Conservation (phyloP, 1,140 invertebrate genomes). For the Drosophila punjabiensis region DNA sequence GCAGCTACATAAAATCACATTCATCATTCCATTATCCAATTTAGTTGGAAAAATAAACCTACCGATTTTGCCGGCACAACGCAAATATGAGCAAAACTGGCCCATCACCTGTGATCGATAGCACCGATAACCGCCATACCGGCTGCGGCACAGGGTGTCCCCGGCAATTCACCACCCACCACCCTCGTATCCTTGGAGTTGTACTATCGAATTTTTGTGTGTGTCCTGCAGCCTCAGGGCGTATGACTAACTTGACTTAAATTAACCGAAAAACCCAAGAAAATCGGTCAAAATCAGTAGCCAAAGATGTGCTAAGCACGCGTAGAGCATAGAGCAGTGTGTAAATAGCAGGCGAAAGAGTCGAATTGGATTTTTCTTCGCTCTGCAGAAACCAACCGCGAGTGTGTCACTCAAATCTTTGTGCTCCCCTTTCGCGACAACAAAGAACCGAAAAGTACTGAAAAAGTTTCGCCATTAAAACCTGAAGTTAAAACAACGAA, state of each 20-base stretch:
- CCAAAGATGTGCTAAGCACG: constrained; percentile 1
- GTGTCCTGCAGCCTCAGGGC: constrained; percentile 47
- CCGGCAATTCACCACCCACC: constrained; percentile 17
- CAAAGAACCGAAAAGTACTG: neutral
- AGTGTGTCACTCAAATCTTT: constrained; percentile 36
- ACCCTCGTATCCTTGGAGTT: constrained; percentile 67
- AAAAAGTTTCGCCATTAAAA: constrained; percentile 2
- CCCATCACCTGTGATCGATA: constrained; percentile 37
- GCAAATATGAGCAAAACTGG: constrained; percentile 4
- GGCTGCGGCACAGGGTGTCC: constrained; percentile 52
- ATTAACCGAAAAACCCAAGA: neutral
- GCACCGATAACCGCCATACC: constrained; percentile 24
- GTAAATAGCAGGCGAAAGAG: constrained; percentile 2
- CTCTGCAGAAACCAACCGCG: constrained; percentile 7
- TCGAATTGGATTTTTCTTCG: constrained; percentile 14
- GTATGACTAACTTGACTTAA: constrained; percentile 30
- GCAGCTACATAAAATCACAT: neutral
- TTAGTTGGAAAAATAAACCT: neutral
- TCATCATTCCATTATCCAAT: neutral
- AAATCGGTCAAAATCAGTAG: neutral
- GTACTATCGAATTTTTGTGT: constrained; percentile 64
- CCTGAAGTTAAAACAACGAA: constrained; percentile 11
- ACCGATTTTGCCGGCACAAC: neutral
- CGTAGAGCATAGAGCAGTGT: neutral
- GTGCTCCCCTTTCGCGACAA: constrained; percentile 10